Base-by-base conservation (phyloP, 35 echinoderm and acorn worm species). In the Apostichopus californicus region DNA sequence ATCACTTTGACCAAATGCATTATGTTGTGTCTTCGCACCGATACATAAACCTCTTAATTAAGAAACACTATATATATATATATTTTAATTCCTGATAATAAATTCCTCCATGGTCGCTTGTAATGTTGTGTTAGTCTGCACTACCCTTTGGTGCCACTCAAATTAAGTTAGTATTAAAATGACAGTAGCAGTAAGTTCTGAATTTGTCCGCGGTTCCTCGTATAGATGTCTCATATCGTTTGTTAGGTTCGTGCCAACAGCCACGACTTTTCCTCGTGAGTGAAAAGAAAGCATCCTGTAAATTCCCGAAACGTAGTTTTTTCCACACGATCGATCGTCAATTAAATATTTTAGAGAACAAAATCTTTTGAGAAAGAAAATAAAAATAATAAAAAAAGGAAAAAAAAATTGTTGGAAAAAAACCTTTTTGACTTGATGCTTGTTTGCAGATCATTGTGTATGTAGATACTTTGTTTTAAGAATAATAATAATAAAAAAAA, bases 371-470 rank as follows among this genome's bases (percentile, higher is more conserved):
- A 55, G 18, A 25, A 80, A 17, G 18, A 53, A 83, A 83, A 83
- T 14, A 26, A 34, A 83, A 17, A 83, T 18, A 18, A 1, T 54
- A 56, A 46, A 83, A 56, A 83, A 7, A 15, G 25, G 6, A 82
- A 55, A 54, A 83, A 83, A 34, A 55, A n/a, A 83, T 6, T 54
- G 55, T 55, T 46, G 53, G 24, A 46, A 21, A 54, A 83, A n/a
- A 15, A 28, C 26, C 55, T 83, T 54, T 12, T 83, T 56, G 46
- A 13, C 34, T 55, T 83, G 46, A 55, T 46, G 52, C 55, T 55
- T 83, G 80, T 83, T 83, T 83, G 34, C 80, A 83, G 80, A 83
- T 83, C 34, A 83, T 83, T 83, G 80, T 83, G 34, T 12, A 83
- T 83, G 80, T 83, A 55, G 80, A 83, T 83, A 83, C 21, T 83